These are phyloP conservation scores for Andrena camellia DNA, from an alignment of 2,888 invertebrate species.

Conservation along the genomic window DNA sequence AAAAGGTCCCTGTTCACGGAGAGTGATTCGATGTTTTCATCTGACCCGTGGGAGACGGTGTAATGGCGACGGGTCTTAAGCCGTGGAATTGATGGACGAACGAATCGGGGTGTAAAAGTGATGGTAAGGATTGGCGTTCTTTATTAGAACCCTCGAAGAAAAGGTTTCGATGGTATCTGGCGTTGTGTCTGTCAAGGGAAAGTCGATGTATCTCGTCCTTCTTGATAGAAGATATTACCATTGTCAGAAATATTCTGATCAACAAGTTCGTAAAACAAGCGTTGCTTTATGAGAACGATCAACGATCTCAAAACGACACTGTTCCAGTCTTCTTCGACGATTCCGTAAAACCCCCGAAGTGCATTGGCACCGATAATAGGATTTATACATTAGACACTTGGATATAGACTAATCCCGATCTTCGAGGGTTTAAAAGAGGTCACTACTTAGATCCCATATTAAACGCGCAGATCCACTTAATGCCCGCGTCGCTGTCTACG, in stretches of 20 bases:
- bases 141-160: background rate
- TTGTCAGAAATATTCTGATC: background rate
- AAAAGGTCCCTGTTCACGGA: background rate
- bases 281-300: background rate
- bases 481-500: constrained; percentile 15
- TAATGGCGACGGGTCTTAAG: background rate
- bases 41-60: background rate
- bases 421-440: constrained; percentile 29
- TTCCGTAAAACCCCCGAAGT: constrained; percentile 23
- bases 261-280: background rate
- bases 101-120: background rate
- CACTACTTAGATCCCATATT: constrained; percentile 24
- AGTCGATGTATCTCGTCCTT: background rate
- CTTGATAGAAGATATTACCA: background rate
- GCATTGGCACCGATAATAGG: constrained; percentile 38
- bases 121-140: background rate
- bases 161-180: background rate
- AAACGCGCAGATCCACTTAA: constrained; percentile 34
- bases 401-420: constrained; percentile 36
- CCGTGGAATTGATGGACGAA: constrained; percentile 15
- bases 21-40: constrained; percentile 24
- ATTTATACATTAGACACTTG: constrained; percentile 8
- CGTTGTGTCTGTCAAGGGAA: no score
- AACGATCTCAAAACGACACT: background rate
- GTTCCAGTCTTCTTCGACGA: background rate